These are phyloP conservation scores for Mesembrinibis cayennensis DNA, from an alignment of 2,113 vertebrate species.

Conservation along the genomic window DNA sequence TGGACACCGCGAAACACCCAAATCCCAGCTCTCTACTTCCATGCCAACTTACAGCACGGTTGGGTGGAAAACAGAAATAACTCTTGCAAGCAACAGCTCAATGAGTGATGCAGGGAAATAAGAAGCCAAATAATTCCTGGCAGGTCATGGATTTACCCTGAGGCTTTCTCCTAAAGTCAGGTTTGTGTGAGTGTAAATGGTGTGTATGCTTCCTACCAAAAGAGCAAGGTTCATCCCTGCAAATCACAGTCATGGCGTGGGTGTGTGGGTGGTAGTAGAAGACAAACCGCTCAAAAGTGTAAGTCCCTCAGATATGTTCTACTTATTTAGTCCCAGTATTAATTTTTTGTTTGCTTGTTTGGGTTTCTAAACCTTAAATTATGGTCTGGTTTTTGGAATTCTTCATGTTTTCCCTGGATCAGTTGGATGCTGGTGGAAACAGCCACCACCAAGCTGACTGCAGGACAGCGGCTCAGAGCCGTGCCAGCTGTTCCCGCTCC, in stretches of 20 bases:
- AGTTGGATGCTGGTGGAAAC: neutral
- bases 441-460: neutral
- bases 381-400: neutral
- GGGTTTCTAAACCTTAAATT: neutral
- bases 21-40: neutral
- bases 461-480: neutral
- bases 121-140: neutral
- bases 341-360: neutral
- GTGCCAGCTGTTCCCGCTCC: neutral
- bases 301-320: neutral
- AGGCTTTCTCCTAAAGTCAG: neutral
- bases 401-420: neutral
- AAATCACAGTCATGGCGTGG: no score
- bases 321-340: neutral
- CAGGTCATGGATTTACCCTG: neutral
- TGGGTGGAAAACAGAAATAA: neutral
- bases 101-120: neutral
- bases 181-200: neutral
- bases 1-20: neutral
- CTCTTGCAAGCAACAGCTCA: neutral
- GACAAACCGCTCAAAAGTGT: neutral
- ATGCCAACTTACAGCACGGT: rapidly evolving
- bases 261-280: neutral
- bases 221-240: neutral
- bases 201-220: rapidly evolving